A percentile compares a stretch with the other conserved stretches of the same genome.
phyloP scores from a whole-genome alignment of 2,113 vertebrate species.

The Nothocercus nigrocapillus region DNA sequence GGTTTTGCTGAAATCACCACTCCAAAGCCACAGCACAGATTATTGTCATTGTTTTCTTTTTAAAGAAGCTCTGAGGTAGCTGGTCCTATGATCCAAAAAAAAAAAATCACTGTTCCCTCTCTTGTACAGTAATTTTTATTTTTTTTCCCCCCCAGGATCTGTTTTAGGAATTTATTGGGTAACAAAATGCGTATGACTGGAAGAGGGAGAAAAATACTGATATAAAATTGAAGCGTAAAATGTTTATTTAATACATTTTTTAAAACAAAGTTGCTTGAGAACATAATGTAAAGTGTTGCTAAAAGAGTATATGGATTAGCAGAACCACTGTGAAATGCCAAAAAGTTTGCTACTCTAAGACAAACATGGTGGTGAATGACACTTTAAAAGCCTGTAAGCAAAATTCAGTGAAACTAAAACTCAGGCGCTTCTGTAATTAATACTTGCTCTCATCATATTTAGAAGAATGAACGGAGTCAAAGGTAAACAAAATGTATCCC shows the following conservation, averaged over 20 bases:
- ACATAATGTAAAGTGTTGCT: not conserved
- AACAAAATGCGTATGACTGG: not conserved
- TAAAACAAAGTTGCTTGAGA: not conserved
- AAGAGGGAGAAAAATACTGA: not conserved
- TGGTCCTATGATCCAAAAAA: not conserved
- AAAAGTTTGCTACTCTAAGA: not conserved
- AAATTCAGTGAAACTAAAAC: not conserved
- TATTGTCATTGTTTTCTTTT: not conserved
- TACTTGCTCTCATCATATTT: not conserved
- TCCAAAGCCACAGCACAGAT: not conserved
- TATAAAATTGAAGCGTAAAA: not conserved
- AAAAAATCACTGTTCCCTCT: not conserved
- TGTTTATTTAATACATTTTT: not conserved
- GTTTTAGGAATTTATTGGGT: not conserved
- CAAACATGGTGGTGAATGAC: not conserved
- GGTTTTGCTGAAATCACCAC: not conserved
- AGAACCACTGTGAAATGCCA: not conserved
- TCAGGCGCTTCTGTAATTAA: not conserved
- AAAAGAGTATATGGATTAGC: not conserved
- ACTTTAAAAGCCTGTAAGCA: not conserved
- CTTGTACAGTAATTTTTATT: not conserved
- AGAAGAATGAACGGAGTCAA: not conserved
- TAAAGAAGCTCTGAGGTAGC: not conserved
- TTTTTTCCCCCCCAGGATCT: not conserved
- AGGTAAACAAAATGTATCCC: not conserved